Evolutionary conservation across 1,140 invertebrate genomes (phyloP).

Genomic region (Neomicropteryx cornuta): DNA sequence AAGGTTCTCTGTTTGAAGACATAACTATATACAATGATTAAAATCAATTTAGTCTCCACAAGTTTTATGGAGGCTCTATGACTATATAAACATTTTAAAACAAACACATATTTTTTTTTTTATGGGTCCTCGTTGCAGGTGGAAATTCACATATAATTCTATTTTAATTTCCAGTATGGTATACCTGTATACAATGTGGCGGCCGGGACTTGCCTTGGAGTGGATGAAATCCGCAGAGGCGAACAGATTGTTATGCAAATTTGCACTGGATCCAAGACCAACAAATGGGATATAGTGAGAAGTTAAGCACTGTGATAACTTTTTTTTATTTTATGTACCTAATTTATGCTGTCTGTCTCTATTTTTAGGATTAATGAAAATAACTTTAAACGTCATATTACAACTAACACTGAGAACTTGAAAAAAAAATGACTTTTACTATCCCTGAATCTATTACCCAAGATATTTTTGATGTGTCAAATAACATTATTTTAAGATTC

Average conservation of each 20-base stretch:
- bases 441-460: too few relatives aligned
- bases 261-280: constrained; percentile 49
- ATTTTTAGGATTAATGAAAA: too few relatives aligned
- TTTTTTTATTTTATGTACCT: too few relatives aligned
- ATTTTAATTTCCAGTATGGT: constrained; percentile 38
- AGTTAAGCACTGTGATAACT: constrained; percentile 18
- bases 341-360: too few relatives aligned
- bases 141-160: not conserved
- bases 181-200: constrained; percentile 79
- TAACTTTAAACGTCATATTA: too few relatives aligned
- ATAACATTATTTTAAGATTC: too few relatives aligned
- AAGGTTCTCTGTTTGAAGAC: not conserved
- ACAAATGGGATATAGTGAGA: constrained; percentile 65
- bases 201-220: constrained; percentile 70
- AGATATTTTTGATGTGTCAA: too few relatives aligned
- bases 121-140: not conserved
- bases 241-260: constrained; percentile 56
- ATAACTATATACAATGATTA: not conserved
- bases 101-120: not conserved
- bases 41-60: not conserved
- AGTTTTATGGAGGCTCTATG: not conserved
- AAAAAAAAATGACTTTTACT: too few relatives aligned
- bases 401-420: too few relatives aligned
- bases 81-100: not conserved
- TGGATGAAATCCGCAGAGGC: constrained; percentile 34